These are phyloP conservation scores for Eupithecia pulchellata DNA, from an alignment of 2,888 invertebrate genomes.

Conservation along the genomic window DNA sequence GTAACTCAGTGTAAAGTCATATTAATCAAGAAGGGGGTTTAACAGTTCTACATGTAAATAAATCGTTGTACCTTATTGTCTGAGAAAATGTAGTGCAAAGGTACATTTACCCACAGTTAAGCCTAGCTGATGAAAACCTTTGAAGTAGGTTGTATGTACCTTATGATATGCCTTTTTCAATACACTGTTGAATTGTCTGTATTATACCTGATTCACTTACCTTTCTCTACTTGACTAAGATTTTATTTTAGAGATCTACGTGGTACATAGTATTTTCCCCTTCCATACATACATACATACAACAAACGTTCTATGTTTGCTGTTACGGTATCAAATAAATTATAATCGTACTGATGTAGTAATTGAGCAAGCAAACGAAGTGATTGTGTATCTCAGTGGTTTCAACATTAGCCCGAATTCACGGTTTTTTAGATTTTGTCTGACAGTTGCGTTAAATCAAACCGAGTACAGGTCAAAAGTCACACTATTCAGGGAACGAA, in stretches of 20 bases:
- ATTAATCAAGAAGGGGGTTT: background rate
- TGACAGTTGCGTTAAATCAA: slow-evolving; percentile 30
- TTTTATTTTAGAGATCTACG: background rate
- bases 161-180: no score
- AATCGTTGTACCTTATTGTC: no score
- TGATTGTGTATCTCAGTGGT: background rate
- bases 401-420: background rate
- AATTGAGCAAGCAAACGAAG: background rate
- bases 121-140: no score
- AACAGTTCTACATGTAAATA: no score
- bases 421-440: background rate
- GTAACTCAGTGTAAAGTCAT: background rate
- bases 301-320: no score
- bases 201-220: no score
- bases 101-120: no score
- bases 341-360: background rate
- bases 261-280: background rate
- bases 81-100: no score
- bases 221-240: no score
- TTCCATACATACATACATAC: no score
- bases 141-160: no score
- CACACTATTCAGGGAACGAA: slow-evolving; percentile 42
- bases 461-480: slow-evolving; percentile 41
- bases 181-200: no score
- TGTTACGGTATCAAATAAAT: background rate